These are phyloP conservation scores for Xenops minutus DNA, from an alignment of 2,797 vertebrate species.

Conservation along the genomic window DNA sequence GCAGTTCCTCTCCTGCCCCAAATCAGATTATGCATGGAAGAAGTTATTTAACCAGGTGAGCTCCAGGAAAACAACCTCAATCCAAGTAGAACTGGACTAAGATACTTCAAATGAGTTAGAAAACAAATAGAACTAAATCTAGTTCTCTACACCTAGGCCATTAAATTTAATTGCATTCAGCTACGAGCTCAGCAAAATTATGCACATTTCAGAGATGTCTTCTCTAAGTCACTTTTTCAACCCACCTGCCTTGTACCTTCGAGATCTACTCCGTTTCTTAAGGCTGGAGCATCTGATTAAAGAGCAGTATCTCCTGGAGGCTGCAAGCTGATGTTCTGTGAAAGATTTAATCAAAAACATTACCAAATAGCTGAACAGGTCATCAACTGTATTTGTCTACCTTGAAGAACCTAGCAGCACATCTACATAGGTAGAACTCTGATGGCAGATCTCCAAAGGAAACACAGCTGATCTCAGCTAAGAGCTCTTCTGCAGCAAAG, in stretches of 20 bases:
- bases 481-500: not conserved
- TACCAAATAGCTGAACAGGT: not conserved
- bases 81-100: not conserved
- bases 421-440: not conserved
- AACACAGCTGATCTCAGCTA: not conserved
- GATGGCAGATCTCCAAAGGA: not conserved
- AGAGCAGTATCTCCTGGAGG: conserved; percentile 49
- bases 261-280: conserved; percentile 59
- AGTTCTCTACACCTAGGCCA: not conserved
- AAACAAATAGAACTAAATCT: not conserved
- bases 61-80: not conserved
- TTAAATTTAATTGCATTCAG: not conserved
- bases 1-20: not conserved
- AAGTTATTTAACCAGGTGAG: not conserved
- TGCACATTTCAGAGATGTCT: not conserved
- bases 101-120: not conserved
- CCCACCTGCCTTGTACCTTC: conserved; percentile 71
- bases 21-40: not conserved
- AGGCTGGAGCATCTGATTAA: conserved; percentile 36
- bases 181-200: not conserved
- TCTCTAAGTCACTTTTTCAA: not conserved
- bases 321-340: conserved; percentile 67
- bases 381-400: not conserved
- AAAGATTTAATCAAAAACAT: conserved; percentile 13
- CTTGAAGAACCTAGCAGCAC: not conserved